Evolutionary conservation across 2,888 invertebrate species (phyloP).

Genomic region (Prosopocoilus inquinatus): DNA sequence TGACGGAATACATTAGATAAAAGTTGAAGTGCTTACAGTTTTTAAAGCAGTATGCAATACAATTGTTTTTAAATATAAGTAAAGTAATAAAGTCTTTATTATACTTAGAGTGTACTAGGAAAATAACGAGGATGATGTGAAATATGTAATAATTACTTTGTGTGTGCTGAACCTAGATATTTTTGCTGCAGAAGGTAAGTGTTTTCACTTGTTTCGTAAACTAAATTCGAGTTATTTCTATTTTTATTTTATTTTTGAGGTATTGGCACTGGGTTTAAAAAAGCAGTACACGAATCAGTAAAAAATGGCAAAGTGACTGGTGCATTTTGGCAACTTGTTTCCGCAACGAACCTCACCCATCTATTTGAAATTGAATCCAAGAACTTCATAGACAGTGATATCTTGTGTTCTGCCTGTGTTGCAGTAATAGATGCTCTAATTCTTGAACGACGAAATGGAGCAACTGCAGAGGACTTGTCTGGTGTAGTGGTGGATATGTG

Average conservation of each 20-base stretch:
- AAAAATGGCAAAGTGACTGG: slow-evolving; percentile 1
- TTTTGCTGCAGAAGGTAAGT: too few relatives aligned
- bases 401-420: slow-evolving; percentile 55
- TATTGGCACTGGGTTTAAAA: not conserved
- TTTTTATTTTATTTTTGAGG: not conserved
- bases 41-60: too few relatives aligned
- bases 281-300: slow-evolving; percentile 7
- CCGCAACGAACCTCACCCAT: slow-evolving; percentile 5
- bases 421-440: slow-evolving; percentile 49
- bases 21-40: too few relatives aligned
- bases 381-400: slow-evolving; percentile 5
- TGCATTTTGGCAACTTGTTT: slow-evolving; percentile 5
- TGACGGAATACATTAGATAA: too few relatives aligned
- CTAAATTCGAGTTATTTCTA: too few relatives aligned
- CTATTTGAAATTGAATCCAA: slow-evolving; percentile 5
- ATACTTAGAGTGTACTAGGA: too few relatives aligned
- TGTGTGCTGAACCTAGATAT: too few relatives aligned
- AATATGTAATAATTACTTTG: too few relatives aligned
- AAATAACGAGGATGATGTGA: too few relatives aligned
- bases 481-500: slow-evolving; percentile 55
- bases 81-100: too few relatives aligned
- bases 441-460: slow-evolving; percentile 52
- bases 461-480: slow-evolving; percentile 50
- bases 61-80: too few relatives aligned
- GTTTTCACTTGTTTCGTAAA: too few relatives aligned